Evolutionary conservation across 2,113 vertebrate genomes (phyloP).

Genomic region (Hymenochirus boettgeri): DNA sequence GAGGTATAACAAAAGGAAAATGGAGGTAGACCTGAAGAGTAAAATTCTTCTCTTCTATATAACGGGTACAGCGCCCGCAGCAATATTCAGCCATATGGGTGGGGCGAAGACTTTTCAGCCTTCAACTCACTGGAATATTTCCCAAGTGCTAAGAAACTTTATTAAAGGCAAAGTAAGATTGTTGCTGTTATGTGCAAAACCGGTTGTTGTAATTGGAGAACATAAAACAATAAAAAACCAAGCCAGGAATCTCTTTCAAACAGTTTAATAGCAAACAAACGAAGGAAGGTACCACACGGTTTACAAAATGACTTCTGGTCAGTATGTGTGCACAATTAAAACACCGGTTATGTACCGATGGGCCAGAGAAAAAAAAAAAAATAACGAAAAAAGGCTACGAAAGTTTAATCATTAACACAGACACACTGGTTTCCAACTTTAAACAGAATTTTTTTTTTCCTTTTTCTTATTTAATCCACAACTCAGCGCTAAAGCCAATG

Average conservation of each 20-base stretch:
- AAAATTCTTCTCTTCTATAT: too few relatives aligned
- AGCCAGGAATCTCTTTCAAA: slow-evolving; percentile 78
- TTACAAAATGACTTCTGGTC: slow-evolving; percentile 86
- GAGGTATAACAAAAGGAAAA: too few relatives aligned
- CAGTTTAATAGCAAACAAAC: slow-evolving; percentile 93
- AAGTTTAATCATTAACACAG: slow-evolving; percentile 73
- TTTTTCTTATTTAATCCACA: slow-evolving; percentile 74
- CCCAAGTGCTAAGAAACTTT: too few relatives aligned
- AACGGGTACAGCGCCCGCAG: too few relatives aligned
- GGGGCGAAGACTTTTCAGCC: too few relatives aligned
- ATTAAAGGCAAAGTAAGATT: too few relatives aligned
- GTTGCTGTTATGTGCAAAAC: too few relatives aligned
- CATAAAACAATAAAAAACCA: slow-evolving; percentile 48
- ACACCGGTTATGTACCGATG: slow-evolving; percentile 74
- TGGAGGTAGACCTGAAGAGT: too few relatives aligned
- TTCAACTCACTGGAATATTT: too few relatives aligned
- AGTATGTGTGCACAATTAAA: slow-evolving; percentile 77
- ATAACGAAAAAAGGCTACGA: slow-evolving; percentile 64
- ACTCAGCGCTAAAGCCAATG: slow-evolving; percentile 69
- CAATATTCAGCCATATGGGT: too few relatives aligned
- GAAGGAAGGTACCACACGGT: slow-evolving; percentile 84
- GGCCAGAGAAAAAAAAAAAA: slow-evolving; percentile 58
- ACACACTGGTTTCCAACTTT: slow-evolving; percentile 73
- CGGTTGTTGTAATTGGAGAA: too few relatives aligned
- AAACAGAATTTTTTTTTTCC: slow-evolving; percentile 70